phyloP scores from a whole-genome alignment of 2,113 vertebrate species.

The Eulemur macaco region DNA sequence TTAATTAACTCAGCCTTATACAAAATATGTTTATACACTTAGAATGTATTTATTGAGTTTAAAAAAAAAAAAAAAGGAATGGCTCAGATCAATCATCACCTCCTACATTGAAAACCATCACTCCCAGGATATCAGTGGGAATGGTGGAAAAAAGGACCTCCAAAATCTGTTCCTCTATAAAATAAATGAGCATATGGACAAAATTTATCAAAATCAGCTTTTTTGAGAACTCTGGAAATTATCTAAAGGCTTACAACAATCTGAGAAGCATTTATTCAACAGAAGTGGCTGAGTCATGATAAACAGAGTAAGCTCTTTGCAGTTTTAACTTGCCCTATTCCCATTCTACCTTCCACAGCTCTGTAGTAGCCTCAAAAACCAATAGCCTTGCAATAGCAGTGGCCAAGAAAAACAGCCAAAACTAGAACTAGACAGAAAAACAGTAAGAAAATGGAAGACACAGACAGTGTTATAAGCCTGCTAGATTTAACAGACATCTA shows the following conservation, averaged over 20 bases:
- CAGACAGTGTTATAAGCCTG: neutral
- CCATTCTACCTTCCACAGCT: neutral
- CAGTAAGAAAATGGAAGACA: neutral
- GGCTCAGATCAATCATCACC: neutral
- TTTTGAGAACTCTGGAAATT: slow-evolving; percentile 17
- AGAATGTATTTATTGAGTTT: neutral
- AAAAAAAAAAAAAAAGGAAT: neutral
- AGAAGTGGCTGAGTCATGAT: neutral
- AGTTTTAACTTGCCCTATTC: slow-evolving; percentile 9
- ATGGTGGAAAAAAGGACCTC: neutral
- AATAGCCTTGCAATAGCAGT: neutral
- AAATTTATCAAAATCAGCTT: neutral
- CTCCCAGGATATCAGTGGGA: neutral
- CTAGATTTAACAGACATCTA: neutral
- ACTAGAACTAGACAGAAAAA: neutral
- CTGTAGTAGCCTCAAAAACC: neutral
- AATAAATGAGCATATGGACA: neutral
- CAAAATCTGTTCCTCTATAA: neutral
- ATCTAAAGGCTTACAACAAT: neutral
- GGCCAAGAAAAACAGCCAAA: neutral
- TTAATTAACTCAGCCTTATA: neutral
- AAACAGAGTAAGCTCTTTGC: neutral
- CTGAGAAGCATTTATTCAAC: neutral
- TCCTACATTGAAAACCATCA: neutral
- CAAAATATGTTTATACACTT: neutral